These are phyloP conservation scores for Acanthoscelides obtectus DNA, from an alignment of 2,888 invertebrate genomes.

Conservation along the genomic window DNA sequence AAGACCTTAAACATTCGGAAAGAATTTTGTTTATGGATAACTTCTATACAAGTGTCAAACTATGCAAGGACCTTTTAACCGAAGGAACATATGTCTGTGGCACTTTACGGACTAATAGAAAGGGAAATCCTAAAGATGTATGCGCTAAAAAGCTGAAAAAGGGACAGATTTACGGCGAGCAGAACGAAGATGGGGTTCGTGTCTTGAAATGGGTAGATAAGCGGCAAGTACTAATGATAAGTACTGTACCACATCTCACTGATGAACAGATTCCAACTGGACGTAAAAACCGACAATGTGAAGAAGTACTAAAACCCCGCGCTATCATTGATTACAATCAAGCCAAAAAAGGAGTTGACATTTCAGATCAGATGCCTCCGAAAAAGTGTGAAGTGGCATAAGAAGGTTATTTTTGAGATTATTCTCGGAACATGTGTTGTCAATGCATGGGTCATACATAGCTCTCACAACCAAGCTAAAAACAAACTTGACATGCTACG, in stretches of 20 bases:
- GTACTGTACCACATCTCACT: slow-evolving; percentile 11
- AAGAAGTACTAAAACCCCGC: slow-evolving; percentile 16
- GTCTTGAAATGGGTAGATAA: slow-evolving; percentile 17
- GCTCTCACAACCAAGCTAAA: neutral
- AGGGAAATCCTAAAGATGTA: slow-evolving; percentile 9
- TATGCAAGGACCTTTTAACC: slow-evolving; percentile 11
- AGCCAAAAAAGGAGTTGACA: slow-evolving; percentile 16
- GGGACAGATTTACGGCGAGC: slow-evolving; percentile 14
- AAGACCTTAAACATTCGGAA: neutral
- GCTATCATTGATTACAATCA: slow-evolving; percentile 15
- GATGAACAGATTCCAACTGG: slow-evolving; percentile 9
- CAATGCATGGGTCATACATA: slow-evolving; percentile 4
- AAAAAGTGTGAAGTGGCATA: slow-evolving; percentile 4
- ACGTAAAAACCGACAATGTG: slow-evolving; percentile 10
- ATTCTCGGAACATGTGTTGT: slow-evolving; percentile 7
- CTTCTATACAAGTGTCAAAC: slow-evolving; percentile 12
- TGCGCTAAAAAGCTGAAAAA: slow-evolving; percentile 8
- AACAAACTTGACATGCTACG: neutral
- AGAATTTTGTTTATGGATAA: slow-evolving; percentile 4
- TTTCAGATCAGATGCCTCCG: slow-evolving; percentile 4
- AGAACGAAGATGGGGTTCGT: slow-evolving; percentile 12
- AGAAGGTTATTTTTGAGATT: slow-evolving; percentile 3
- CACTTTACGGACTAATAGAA: slow-evolving; percentile 10
- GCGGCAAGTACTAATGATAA: slow-evolving; percentile 14
- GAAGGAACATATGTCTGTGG: slow-evolving; percentile 11